Percentiles rank a stretch among this genome's conserved stretches.
These are phyloP conservation scores for Microtus montanus DNA, from an alignment of 2,113 vertebrate species.

Conservation along the genomic window DNA sequence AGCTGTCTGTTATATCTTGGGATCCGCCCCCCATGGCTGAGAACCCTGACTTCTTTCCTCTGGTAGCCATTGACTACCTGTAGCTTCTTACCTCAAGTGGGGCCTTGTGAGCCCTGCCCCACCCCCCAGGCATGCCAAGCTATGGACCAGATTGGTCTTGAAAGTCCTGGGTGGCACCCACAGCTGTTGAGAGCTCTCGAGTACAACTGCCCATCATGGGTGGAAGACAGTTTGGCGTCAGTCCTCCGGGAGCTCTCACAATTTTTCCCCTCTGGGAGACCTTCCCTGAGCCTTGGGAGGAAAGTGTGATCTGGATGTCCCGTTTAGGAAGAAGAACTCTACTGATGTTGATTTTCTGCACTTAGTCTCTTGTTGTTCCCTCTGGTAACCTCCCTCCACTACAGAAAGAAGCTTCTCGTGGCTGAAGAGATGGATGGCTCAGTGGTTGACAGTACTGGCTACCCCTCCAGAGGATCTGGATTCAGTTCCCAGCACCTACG, in stretches of 20 bases:
- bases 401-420: not conserved
- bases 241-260: not conserved
- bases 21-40: not conserved
- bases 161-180: not conserved
- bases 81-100: not conserved
- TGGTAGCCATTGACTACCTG: not conserved
- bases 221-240: no score
- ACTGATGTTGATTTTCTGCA: not conserved
- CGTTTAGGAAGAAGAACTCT: not conserved
- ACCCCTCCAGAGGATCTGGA: not conserved
- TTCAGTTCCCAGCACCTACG: not conserved
- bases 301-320: not conserved
- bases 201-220: not conserved
- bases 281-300: not conserved
- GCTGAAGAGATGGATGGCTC: not conserved
- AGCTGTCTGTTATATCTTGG: not conserved
- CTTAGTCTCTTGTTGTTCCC: not conserved
- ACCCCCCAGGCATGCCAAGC: not conserved
- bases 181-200: not conserved
- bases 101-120: not conserved
- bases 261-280: not conserved
- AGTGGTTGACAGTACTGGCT: not conserved
- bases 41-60: not conserved
- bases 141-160: not conserved
- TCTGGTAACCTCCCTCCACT: not conserved